Base-by-base conservation (phyloP, 2,888 invertebrate genomes). In the Drosophila falleni region DNA sequence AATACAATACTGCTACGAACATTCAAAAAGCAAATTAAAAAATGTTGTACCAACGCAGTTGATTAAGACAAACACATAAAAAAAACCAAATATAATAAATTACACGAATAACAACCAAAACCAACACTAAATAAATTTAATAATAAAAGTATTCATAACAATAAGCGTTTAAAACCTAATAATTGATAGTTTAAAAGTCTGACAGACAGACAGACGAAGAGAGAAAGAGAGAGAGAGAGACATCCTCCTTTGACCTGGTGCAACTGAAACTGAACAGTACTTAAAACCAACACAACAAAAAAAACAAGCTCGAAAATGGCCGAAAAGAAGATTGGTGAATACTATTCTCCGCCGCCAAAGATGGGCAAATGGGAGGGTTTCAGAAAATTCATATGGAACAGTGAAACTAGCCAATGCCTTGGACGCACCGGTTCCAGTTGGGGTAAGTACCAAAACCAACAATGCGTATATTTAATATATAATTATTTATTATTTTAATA, bases 351-450 rank as follows among this genome's bases (percentile, higher is more conserved):
- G 84, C 97, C 97, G 87, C 96, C 96, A 73, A 96, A 96, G 92
- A 94, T 97, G 89, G 96, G 96, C 82, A 95, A 95, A 95, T 97
- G 97, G 97, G 96, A 97, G 93, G 94, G 95, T 90, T 96, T 97
- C 94, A 95, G 94, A 93, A 94, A 95, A 91, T 98, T 98, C 94
- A 93, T 98, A 83, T 98, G 96, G 96, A 97, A 98, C 94, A 95
- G 97, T 87, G 97, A 98, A 93, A 98, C 97, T 74, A 96, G 96
- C 91, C 97, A 97, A 94, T 96, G 98, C 93, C 94, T 98, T 88
- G 98, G 98, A 89, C 95, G 98, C 89, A 98, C 97, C 75, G 98
- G 97, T 88, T 94, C 96, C 91, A 98, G 97, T 94, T 98, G 98
- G 98, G 97, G 98, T 98, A 93, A 97, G 97, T 96, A 73, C 5